Evolutionary conservation across 2,888 invertebrate genomes (phyloP).

Genomic region (Euphydryas editha): DNA sequence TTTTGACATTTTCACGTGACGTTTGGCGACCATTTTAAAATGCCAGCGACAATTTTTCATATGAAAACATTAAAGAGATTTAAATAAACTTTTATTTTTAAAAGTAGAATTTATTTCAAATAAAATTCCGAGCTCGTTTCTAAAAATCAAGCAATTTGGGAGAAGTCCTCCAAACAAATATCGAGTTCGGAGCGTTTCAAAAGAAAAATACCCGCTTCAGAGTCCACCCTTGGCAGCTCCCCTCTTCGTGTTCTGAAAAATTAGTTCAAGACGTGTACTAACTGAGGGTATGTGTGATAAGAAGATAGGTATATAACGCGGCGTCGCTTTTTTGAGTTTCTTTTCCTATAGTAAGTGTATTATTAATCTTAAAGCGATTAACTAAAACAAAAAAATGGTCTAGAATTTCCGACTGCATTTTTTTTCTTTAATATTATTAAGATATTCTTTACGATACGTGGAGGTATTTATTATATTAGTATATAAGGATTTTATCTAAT

Average conservation of each 20-base stretch:
- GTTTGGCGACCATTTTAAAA: too few relatives aligned
- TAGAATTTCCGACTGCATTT: too few relatives aligned
- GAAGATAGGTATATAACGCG: slow-evolving; percentile 1
- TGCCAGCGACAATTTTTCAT: background rate
- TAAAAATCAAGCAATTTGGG: slow-evolving; percentile 37
- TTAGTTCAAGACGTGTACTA: slow-evolving; percentile 45
- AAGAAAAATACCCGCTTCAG: slow-evolving; percentile 37
- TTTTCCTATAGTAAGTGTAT: background rate
- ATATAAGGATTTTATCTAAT: too few relatives aligned
- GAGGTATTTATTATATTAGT: too few relatives aligned
- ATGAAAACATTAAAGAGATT: background rate
- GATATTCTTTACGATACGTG: too few relatives aligned
- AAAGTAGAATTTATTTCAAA: slow-evolving; percentile 12
- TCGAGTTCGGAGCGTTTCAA: slow-evolving; percentile 35
- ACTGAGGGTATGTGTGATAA: slow-evolving; percentile 14
- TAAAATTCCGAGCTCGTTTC: slow-evolving; percentile 34
- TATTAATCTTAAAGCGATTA: background rate
- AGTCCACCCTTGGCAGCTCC: slow-evolving; percentile 34
- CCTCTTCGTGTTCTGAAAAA: slow-evolving; percentile 54
- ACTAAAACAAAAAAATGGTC: too few relatives aligned
- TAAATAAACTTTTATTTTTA: background rate
- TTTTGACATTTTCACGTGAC: too few relatives aligned
- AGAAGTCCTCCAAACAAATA: slow-evolving; percentile 35
- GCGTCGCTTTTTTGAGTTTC: background rate
- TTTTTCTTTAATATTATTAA: too few relatives aligned